Base-by-base conservation (phyloP, 2,888 invertebrate genomes). In the Cyaniris semiargus region DNA sequence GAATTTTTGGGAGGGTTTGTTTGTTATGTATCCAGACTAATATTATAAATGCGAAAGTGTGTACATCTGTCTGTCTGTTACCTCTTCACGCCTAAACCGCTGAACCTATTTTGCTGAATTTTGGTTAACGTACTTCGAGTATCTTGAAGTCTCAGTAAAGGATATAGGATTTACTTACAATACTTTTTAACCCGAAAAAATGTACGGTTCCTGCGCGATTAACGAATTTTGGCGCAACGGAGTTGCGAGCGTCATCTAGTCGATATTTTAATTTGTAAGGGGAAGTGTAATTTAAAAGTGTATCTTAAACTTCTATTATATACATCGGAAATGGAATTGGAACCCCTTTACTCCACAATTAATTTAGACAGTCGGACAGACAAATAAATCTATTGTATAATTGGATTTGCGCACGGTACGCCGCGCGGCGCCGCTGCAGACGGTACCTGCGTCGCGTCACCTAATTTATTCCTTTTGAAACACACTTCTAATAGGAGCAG, bases 341-440 rank as follows among this genome's bases (percentile, higher is more conserved):
- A 85, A 87, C 87, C 86, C 84, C 80, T 83, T 87, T 86, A 90
- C 88, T 85, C 86, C 86, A 85, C 89, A 89, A 90, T 91, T 90
- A 90, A 91, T 91, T 90, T 85, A 89, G 90, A 91, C 91, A 90
- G 89, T 88, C 89, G 88, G 88, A 86, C 83, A 84, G 83, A 80
- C 82, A 85, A 85, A 90, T 90, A 90, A 90, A 90, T 91, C 89
- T 89, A 87, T 86, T 86, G 85, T 88, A 88, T 89, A 89, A 90
- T 90, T 90, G 88, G 85, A 85, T 84, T 81, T 80, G 85, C 48
- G 31, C 34, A 4, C 56, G 31, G 34, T 75, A 58, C 58, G n/a
- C 15, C 21, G 44, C 23, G n/a, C 18, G 18, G 44, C 18, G 44
- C 15, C 74, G 74, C 21, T 74, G 74, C 27, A 7, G 27, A 75